These are phyloP conservation scores for Ligdia adustata DNA, from an alignment of 2,888 invertebrate species.

Conservation along the genomic window DNA sequence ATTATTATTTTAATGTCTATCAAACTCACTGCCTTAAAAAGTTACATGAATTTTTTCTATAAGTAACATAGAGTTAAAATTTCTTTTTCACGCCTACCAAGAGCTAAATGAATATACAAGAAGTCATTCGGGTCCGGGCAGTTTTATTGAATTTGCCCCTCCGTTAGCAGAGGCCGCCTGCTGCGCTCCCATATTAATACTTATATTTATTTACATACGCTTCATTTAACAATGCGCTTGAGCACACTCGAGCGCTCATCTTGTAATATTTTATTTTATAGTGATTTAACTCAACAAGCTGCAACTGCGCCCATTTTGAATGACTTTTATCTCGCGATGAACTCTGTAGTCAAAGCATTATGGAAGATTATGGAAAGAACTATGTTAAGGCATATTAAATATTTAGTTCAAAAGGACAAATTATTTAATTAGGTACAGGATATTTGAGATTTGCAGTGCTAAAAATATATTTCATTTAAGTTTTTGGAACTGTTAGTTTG, in stretches of 20 bases:
- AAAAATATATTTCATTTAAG: too few relatives aligned
- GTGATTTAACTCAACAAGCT: slow-evolving; percentile 39
- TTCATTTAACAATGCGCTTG: slow-evolving; percentile 79
- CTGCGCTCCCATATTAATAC: slow-evolving; percentile 71
- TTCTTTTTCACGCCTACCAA: slow-evolving; percentile 21
- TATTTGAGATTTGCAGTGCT: too few relatives aligned
- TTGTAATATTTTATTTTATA: slow-evolving; percentile 56
- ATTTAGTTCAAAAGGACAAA: too few relatives aligned
- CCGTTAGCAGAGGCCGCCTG: slow-evolving; percentile 60
- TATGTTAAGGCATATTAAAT: too few relatives aligned
- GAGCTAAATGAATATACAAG: slow-evolving; percentile 30
- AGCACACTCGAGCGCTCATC: slow-evolving; percentile 63
- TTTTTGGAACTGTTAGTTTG: too few relatives aligned
- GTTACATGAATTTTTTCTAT: too few relatives aligned
- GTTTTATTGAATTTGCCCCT: slow-evolving; percentile 72
- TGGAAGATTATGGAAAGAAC: too few relatives aligned
- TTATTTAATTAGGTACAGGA: too few relatives aligned
- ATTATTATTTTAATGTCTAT: too few relatives aligned
- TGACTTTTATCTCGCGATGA: too few relatives aligned
- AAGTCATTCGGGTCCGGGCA: slow-evolving; percentile 51
- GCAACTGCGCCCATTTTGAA: slow-evolving; percentile 29
- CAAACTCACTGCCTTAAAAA: too few relatives aligned
- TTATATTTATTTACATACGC: slow-evolving; percentile 82
- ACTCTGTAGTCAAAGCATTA: too few relatives aligned
- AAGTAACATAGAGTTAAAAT: slow-evolving; percentile 9